These are phyloP conservation scores for Phylloscopus collybita DNA, from an alignment of 2,797 vertebrate genomes.

Conservation along the genomic window DNA sequence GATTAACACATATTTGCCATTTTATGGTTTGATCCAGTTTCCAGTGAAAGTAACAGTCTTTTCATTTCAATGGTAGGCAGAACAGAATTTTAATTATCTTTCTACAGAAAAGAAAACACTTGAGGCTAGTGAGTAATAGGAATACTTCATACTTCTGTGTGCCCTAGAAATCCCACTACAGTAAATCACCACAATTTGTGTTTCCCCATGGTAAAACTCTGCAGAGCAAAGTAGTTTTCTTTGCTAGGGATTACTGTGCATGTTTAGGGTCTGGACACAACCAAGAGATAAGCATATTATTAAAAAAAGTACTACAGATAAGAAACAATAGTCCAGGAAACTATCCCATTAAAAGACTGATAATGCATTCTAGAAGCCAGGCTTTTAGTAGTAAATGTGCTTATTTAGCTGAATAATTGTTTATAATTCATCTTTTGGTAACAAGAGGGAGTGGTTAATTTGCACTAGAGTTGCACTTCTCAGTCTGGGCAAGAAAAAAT, in stretches of 20 bases:
- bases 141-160: not conserved
- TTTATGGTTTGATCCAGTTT: rapidly evolving
- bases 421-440: constrained; percentile 49
- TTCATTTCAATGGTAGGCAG: not conserved
- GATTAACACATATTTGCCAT: not conserved
- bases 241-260: not conserved
- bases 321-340: constrained; percentile 24
- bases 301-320: not conserved
- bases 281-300: not conserved
- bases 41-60: not conserved
- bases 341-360: constrained; percentile 16
- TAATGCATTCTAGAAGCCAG: not conserved
- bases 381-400: constrained; percentile 12
- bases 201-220: not conserved
- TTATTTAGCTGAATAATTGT: constrained; percentile 41
- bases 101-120: not conserved
- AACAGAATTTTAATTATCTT: not conserved
- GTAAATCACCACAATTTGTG: not conserved
- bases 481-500: constrained; percentile 11
- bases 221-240: not conserved
- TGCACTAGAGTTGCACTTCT: constrained; percentile 44
- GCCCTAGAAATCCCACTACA: not conserved
- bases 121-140: not conserved
- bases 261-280: not conserved
- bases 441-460: constrained; percentile 20